Percentiles rank a stretch among this genome's conserved stretches.
phyloP scores from a whole-genome alignment of 1,140 invertebrate species.

The Drosophila ironensis region DNA sequence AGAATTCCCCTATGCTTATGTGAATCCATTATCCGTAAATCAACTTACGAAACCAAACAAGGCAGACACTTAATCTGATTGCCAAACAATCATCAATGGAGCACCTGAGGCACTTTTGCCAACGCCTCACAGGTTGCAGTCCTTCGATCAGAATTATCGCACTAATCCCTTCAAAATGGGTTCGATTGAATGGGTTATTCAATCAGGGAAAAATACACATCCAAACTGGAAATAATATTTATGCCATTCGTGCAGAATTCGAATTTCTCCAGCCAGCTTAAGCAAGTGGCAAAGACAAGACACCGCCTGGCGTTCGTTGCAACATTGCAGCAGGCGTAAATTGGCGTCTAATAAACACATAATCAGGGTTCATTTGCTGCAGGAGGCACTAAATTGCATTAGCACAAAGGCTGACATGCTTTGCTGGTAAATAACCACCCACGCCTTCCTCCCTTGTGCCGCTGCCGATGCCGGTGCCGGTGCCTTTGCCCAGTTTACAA shows the following conservation, averaged over 20 bases:
- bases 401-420: slow-evolving; percentile 53
- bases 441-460: neutral
- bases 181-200: too few relatives aligned
- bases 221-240: slow-evolving; percentile 13
- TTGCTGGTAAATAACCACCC: neutral
- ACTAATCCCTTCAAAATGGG: slow-evolving; percentile 12
- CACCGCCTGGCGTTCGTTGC: slow-evolving; percentile 24
- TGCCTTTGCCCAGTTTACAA: slow-evolving; percentile 18
- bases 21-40: neutral
- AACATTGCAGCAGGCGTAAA: slow-evolving; percentile 52
- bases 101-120: neutral
- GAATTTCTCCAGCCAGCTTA: slow-evolving; percentile 18
- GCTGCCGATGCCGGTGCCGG: neutral
- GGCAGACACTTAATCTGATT: neutral
- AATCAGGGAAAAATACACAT: slow-evolving; percentile 3
- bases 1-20: too few relatives aligned
- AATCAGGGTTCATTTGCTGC: slow-evolving; percentile 70
- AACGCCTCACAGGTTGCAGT: neutral
- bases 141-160: slow-evolving; percentile 10
- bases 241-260: slow-evolving; percentile 33
- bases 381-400: slow-evolving; percentile 65
- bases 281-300: neutral
- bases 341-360: slow-evolving; percentile 75
- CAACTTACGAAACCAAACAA: neutral
- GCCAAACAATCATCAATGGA: neutral